phyloP scores from a whole-genome alignment of 1,140 invertebrate genomes.

The Eupeodes corollae region DNA sequence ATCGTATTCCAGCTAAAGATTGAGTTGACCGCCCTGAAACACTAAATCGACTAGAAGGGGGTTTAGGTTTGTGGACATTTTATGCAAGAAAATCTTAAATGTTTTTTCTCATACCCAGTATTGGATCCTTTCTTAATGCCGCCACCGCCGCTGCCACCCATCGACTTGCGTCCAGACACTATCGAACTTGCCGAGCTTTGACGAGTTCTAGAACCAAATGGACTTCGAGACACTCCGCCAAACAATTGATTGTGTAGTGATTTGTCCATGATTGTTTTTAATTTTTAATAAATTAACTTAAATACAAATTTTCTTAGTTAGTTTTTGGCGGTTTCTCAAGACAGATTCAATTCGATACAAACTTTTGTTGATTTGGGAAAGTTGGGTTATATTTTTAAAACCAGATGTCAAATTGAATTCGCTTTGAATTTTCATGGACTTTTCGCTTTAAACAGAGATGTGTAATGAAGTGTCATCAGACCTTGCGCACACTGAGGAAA shows the following conservation, averaged over 20 bases:
- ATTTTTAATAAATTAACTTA: too few species aligned
- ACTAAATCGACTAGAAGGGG: constrained; percentile 44
- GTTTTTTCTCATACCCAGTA: constrained; percentile 16
- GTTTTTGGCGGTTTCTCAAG: too few species aligned
- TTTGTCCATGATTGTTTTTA: constrained; percentile 3
- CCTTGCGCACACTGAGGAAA: too few species aligned
- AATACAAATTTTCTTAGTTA: too few species aligned
- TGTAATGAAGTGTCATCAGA: too few species aligned
- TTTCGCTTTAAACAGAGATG: too few species aligned
- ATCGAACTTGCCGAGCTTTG: constrained; percentile 9
- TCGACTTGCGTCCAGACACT: constrained; percentile 2
- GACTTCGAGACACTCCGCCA: constrained; percentile 15
- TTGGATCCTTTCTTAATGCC: constrained; percentile 12
- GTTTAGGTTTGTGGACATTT: not conserved
- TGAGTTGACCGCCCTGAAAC: constrained; percentile 50
- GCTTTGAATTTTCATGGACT: too few species aligned
- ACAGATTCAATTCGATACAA: too few species aligned
- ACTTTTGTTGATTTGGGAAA: too few species aligned
- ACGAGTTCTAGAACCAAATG: constrained; percentile 15
- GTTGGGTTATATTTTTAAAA: too few species aligned
- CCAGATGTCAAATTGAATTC: too few species aligned
- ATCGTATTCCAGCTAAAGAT: constrained; percentile 58
- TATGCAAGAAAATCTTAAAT: not conserved
- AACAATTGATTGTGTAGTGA: constrained; percentile 4
- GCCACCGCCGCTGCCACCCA: not conserved